Conservation (phyloP, 2,888 invertebrate genomes). For the Drosophila multiciliata region DNA sequence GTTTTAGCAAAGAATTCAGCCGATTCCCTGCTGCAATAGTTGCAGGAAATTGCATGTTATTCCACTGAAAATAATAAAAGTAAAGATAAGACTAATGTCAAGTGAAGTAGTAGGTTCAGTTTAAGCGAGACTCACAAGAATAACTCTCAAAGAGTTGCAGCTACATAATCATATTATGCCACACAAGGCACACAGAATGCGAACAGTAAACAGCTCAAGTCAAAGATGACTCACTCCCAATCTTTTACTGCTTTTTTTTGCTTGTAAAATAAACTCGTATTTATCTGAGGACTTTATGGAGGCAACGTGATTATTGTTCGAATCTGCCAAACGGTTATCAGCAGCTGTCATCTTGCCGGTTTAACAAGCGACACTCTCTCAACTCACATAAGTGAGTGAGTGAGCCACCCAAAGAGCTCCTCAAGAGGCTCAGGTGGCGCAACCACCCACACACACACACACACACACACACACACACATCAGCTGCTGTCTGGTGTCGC, state of each 20-base stretch:
- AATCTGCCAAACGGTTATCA: constrained; percentile 48
- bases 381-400: constrained; percentile 15
- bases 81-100: background rate
- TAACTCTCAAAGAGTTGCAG: constrained; percentile 14
- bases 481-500: constrained; percentile 63
- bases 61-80: too few relatives aligned
- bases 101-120: background rate
- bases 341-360: constrained; percentile 52
- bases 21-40: background rate
- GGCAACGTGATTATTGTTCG: constrained; percentile 44
- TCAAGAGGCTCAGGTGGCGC: constrained; percentile 63
- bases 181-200: background rate
- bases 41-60: background rate
- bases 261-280: constrained; percentile 2
- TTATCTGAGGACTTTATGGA: constrained; percentile 7
- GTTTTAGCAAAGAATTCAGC: background rate
- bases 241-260: background rate
- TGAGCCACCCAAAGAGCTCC: constrained; percentile 31
- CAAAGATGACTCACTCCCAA: background rate
- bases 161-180: background rate
- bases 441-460: constrained; percentile 2
- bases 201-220: background rate
- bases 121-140: background rate
- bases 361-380: constrained; percentile 62
- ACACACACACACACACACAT: background rate